These are phyloP conservation scores for Ondatra zibethicus DNA, from an alignment of 2,113 vertebrate genomes.

Conservation along the genomic window DNA sequence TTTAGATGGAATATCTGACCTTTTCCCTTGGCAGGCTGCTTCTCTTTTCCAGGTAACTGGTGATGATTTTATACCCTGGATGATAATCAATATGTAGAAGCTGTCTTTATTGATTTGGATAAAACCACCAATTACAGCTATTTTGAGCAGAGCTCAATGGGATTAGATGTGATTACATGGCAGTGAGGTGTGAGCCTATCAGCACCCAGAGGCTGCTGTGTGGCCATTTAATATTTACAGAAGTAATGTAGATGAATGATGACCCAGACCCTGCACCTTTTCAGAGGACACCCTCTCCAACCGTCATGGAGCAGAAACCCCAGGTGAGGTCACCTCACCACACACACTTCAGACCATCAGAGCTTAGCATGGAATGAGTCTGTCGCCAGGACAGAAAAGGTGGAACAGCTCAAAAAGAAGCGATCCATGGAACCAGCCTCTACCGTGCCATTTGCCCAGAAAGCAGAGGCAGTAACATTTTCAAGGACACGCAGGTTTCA, in stretches of 20 bases:
- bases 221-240: constrained; percentile 66
- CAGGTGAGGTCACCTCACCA: background rate
- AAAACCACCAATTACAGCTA: constrained; percentile 81
- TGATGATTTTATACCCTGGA: constrained; percentile 76
- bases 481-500: constrained; percentile 61
- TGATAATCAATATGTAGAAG: constrained; percentile 79
- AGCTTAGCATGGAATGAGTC: background rate
- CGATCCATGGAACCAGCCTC: constrained; percentile 20
- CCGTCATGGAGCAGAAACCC: constrained; percentile 46
- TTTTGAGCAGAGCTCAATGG: constrained; percentile 78
- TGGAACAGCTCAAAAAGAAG: constrained; percentile 12
- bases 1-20: constrained; percentile 76
- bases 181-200: constrained; percentile 65
- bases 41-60: constrained; percentile 72
- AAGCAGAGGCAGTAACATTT: constrained; percentile 63
- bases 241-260: constrained; percentile 37
- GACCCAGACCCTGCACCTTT: background rate
- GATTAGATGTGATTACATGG: constrained; percentile 76
- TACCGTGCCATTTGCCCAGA: constrained; percentile 59
- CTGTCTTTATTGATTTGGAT: constrained; percentile 80
- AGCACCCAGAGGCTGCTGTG: constrained; percentile 38
- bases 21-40: constrained; percentile 73
- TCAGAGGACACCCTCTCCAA: background rate
- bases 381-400: constrained; percentile 39
- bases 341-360: background rate